A percentile compares a stretch with the other conserved stretches of the same genome.
Evolutionary conservation across 2,888 invertebrate species (phyloP).

Genomic region (Caradrina kadenii): DNA sequence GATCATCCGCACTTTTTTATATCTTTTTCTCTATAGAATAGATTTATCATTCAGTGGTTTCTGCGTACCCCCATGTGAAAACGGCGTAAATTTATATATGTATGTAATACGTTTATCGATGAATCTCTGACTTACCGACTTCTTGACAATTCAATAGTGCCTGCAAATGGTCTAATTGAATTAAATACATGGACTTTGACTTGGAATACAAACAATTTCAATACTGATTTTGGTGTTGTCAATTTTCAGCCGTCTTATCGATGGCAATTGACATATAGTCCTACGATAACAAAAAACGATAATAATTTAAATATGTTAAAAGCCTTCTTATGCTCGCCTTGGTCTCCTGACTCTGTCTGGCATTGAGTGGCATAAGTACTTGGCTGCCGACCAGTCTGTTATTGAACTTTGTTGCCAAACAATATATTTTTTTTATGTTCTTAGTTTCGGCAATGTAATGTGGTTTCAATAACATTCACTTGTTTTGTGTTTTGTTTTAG

Average conservation of each 20-base stretch:
- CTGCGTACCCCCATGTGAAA: too few relatives aligned
- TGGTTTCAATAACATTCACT: conserved; percentile 1
- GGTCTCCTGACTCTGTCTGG: not conserved
- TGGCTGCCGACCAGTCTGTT: conserved; percentile 22
- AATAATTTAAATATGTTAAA: conserved; percentile 4
- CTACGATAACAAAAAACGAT: not conserved
- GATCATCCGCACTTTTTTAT: too few relatives aligned
- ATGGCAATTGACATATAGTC: not conserved
- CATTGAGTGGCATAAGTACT: conserved; percentile 8
- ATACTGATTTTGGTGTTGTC: too few relatives aligned
- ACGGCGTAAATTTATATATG: too few relatives aligned
- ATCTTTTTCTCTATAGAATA: too few relatives aligned
- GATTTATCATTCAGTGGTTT: too few relatives aligned
- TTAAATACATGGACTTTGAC: too few relatives aligned
- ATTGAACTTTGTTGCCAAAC: conserved; percentile 24
- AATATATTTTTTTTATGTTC: conserved; percentile 2
- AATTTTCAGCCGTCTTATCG: not conserved
- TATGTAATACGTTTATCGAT: too few relatives aligned
- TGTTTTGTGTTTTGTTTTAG: not conserved
- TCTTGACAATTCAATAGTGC: too few relatives aligned
- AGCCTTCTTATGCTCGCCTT: not conserved
- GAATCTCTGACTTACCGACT: too few relatives aligned
- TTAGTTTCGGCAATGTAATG: conserved; percentile 1
- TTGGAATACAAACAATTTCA: too few relatives aligned
- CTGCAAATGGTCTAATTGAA: too few relatives aligned